Base-by-base conservation (phyloP, 2,797 vertebrate genomes). In the Lepus oiostolus region DNA sequence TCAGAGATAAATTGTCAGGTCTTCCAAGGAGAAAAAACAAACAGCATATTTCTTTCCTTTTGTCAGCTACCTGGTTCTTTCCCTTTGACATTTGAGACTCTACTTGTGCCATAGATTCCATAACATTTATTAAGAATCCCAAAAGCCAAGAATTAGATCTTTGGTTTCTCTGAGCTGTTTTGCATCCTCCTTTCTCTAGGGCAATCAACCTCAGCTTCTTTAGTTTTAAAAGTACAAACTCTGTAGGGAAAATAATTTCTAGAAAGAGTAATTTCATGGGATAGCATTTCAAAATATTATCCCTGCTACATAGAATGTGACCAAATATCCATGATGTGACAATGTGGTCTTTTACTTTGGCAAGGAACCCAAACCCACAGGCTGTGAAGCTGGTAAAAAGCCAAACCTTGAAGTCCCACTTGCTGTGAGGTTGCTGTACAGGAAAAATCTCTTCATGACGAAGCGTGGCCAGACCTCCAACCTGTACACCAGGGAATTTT, bases 71-170 rank as follows among this genome's bases (percentile, higher is more conserved):
- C 80, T 52, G 26, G 14, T 28, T 95, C 62, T 54, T 60, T 24
- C 65, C 50, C 30, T 88, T 88, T 85, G 67, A 72, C 28, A 79
- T 84, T 60, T n/a, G 30, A 79, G 60, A 85, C 1, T 65, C 10
- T 74, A n/a, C 8, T 67, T 26, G 71, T 26, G 72, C 19, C 5
- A 16, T 5, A 80, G 35, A 74, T 26, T 47, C 72, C 72, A 65
- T 9, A 67, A 19, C 30, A 30, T 58, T 68, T 72, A 47, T 35
- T 68, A 82, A 80, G 21, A 95, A 63, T 38, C 58, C 32, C 67
- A 16, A 85, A 84, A 85, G 50, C 58, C 35, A 85, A 68, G 50
- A 80, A 84, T 28, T 74, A 75, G 72, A 74, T 7, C 50, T 95
- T 42, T 72, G 28, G 22, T 68, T 35, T 71, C 54, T 54, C 77